Percentiles rank a stretch among this genome's conserved stretches.
Conservation (phyloP, 2,797 vertebrate species). For the Sebastes taczanowskii region DNA sequence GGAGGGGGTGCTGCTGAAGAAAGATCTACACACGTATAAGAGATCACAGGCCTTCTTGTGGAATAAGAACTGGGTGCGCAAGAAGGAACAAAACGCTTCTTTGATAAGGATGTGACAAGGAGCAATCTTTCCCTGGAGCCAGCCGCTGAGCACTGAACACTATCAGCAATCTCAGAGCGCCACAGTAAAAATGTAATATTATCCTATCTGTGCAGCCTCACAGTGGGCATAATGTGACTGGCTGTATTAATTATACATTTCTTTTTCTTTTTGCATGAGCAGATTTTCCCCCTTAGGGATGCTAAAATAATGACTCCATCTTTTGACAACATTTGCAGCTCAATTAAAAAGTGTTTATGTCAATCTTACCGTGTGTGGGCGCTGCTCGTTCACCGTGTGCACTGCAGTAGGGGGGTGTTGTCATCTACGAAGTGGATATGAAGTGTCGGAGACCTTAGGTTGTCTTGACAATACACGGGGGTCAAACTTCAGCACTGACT, state of each 20-base stretch:
- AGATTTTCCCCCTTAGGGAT: constrained; percentile 57
- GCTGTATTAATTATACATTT: constrained; percentile 60
- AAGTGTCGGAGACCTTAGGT: constrained; percentile 40
- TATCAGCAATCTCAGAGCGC: constrained; percentile 62
- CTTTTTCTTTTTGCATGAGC: constrained; percentile 48
- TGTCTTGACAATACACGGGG: constrained; percentile 56
- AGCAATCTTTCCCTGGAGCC: constrained; percentile 71
- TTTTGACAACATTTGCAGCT: constrained; percentile 72
- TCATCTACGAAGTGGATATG: constrained; percentile 38
- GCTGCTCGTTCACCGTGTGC: constrained; percentile 47
- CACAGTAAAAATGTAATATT: constrained; percentile 56
- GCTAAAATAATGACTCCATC: constrained; percentile 62
- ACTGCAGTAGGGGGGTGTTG: constrained; percentile 55
- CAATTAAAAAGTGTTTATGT: constrained; percentile 73
- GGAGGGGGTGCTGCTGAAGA: constrained; percentile 29
- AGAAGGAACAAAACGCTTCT: constrained; percentile 73
- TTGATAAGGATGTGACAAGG: constrained; percentile 81
- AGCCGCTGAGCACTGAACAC: constrained; percentile 37
- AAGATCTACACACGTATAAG: constrained; percentile 62
- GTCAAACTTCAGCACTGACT: constrained; percentile 61
- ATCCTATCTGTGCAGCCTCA: constrained; percentile 55
- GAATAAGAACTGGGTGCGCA: constrained; percentile 53
- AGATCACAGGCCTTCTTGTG: constrained; percentile 67
- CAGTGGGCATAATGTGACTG: constrained; percentile 37
- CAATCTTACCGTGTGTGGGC: constrained; percentile 63